Conservation (phyloP, 2,797 vertebrate genomes). For the Lates japonicus region DNA sequence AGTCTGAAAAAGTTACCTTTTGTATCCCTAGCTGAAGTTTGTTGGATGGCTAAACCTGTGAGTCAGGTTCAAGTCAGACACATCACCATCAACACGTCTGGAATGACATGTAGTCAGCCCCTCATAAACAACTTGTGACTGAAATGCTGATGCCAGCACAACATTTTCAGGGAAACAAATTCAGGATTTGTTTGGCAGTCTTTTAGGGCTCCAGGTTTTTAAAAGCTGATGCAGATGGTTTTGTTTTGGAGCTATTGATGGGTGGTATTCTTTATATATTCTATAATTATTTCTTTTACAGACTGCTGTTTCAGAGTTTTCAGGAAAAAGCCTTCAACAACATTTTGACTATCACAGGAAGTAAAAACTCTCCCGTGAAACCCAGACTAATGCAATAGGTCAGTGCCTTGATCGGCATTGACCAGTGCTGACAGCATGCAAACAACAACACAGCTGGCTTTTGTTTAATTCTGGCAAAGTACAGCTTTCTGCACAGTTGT, state of each 20-base stretch:
- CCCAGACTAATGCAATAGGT: neutral
- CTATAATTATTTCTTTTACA: neutral
- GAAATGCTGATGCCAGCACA: constrained; percentile 48
- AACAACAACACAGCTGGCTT: constrained; percentile 8
- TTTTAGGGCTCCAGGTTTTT: constrained; percentile 2
- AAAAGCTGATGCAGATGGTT: neutral
- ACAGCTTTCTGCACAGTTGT: constrained; percentile 3
- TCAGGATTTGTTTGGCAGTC: constrained; percentile 9
- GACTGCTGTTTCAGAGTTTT: neutral
- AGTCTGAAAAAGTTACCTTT: neutral
- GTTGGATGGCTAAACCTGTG: neutral
- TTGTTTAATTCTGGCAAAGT: neutral
- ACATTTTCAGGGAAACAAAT: constrained; percentile 18
- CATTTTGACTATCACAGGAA: constrained; percentile 2
- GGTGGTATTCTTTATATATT: neutral
- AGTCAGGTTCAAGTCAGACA: neutral
- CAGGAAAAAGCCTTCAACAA: constrained; percentile 2
- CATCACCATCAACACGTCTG: neutral
- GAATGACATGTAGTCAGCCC: constrained; percentile 11
- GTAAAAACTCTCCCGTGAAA: neutral
- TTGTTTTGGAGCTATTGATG: neutral
- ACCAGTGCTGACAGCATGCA: neutral
- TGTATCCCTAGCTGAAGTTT: neutral
- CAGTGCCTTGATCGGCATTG: neutral
- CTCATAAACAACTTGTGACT: constrained; percentile 48